phyloP scores from a whole-genome alignment of 2,113 vertebrate genomes.

The Machaerirhynchus nigripectus region DNA sequence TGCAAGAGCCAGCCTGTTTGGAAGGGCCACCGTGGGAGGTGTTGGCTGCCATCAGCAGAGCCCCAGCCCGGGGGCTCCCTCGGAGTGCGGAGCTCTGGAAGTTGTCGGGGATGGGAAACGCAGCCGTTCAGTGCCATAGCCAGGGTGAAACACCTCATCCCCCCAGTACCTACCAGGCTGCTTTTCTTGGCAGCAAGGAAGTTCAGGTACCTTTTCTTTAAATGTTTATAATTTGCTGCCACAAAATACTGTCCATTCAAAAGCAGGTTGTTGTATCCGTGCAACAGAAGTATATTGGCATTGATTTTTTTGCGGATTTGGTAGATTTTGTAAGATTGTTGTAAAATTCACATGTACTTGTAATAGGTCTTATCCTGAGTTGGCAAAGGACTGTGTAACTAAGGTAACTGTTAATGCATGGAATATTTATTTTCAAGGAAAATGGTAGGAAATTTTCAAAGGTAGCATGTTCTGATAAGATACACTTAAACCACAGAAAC shows the following conservation, averaged over 20 bases:
- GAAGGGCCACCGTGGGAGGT: neutral
- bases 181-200: neutral
- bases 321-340: neutral
- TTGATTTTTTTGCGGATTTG: neutral
- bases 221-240: neutral
- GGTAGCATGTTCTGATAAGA: neutral
- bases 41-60: neutral
- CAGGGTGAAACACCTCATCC: neutral
- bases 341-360: neutral
- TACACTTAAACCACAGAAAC: neutral
- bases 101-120: neutral
- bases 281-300: neutral
- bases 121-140: neutral
- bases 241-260: accelerated
- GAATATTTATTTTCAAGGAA: neutral
- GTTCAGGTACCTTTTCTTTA: neutral
- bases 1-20: neutral
- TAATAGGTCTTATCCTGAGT: neutral
- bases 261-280: neutral
- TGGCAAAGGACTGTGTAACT: neutral
- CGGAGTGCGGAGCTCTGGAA: accelerated
- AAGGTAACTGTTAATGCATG: neutral
- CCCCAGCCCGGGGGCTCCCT: neutral
- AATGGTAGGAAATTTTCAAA: neutral
- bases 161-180: neutral